These are phyloP conservation scores for Chaunax sp. DNA, from an alignment of 2,797 vertebrate species.

Conservation along the genomic window DNA sequence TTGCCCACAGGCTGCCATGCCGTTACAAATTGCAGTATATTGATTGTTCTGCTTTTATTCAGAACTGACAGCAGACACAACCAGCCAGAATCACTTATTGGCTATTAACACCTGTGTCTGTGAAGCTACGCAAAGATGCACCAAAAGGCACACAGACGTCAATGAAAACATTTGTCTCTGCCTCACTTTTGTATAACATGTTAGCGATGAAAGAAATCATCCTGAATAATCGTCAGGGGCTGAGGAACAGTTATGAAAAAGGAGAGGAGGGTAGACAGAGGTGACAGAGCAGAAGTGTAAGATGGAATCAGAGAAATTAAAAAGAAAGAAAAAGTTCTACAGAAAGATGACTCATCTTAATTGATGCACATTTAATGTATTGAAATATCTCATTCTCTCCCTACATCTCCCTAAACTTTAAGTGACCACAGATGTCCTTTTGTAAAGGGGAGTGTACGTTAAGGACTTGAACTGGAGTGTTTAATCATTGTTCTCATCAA, in stretches of 20 bases:
- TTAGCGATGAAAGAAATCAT: conserved; percentile 68
- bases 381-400: conserved; percentile 22
- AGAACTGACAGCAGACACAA: conserved; percentile 44
- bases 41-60: conserved; percentile 63
- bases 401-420: neutral
- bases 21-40: conserved; percentile 51
- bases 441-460: conserved; percentile 9
- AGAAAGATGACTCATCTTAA: conserved; percentile 40
- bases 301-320: conserved; percentile 15
- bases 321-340: conserved; percentile 11
- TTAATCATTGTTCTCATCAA: conserved; percentile 43
- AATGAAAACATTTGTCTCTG: conserved; percentile 48
- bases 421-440: conserved; percentile 12
- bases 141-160: conserved; percentile 29
- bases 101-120: conserved; percentile 42
- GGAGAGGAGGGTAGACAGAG: conserved; percentile 11
- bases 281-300: conserved; percentile 11
- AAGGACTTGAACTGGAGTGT: conserved; percentile 19
- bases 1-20: conserved; percentile 47
- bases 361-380: conserved; percentile 25
- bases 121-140: conserved; percentile 41
- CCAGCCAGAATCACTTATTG: conserved; percentile 39
- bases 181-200: conserved; percentile 52
- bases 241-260: conserved; percentile 13
- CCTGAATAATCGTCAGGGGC: conserved; percentile 61